phyloP scores from a whole-genome alignment of 2,797 vertebrate species.

The Allobates femoralis region DNA sequence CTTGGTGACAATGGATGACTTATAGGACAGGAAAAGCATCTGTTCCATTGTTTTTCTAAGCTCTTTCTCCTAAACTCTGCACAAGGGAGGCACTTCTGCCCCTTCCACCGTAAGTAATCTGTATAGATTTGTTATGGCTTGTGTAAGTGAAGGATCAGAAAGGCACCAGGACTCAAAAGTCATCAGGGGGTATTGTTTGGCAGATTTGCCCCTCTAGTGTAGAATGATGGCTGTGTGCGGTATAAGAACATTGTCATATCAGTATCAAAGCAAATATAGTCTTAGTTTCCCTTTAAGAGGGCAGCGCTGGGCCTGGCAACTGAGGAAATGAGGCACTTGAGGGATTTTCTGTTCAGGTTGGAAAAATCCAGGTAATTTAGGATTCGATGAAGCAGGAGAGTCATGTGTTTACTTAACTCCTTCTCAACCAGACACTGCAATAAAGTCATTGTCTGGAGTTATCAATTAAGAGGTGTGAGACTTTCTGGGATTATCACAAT shows the following conservation, averaged over 20 bases:
- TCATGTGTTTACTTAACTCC: conserved; percentile 20
- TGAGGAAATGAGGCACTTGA: conserved; percentile 44
- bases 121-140: no score
- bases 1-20: no score
- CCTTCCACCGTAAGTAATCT: no score
- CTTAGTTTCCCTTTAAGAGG: background rate
- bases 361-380: conserved; percentile 36
- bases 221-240: background rate
- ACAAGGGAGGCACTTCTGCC: no score
- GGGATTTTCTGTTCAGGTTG: background rate
- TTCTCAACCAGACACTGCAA: background rate
- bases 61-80: no score
- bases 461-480: background rate
- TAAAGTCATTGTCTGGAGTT: conserved; percentile 1
- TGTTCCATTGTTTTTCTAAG: no score
- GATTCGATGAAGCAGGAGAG: conserved; percentile 8
- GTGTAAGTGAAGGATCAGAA: no score
- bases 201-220: background rate
- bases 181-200: no score
- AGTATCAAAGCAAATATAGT: background rate
- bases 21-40: no score
- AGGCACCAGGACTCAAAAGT: no score
- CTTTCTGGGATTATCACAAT: background rate
- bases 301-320: background rate
- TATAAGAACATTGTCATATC: background rate